Conservation (phyloP, 1,140 invertebrate species). For the Drosophila kanapiae region DNA sequence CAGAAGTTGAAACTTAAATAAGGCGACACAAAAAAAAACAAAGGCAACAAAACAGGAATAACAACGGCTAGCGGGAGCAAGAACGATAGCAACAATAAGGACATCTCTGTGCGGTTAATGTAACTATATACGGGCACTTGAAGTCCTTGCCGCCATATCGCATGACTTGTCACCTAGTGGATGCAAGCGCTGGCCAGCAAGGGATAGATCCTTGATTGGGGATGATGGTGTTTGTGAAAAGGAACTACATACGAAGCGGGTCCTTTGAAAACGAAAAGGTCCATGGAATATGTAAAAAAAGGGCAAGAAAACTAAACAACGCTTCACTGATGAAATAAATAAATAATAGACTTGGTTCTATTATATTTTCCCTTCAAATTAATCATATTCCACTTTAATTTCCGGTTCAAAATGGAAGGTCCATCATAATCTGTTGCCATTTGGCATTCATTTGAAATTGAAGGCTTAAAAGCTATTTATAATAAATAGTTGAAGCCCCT, state of each 20-base stretch:
- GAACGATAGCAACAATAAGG: constrained; percentile 6
- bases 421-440: no score
- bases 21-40: constrained; percentile 29
- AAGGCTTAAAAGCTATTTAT: background rate
- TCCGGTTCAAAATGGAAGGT: no score
- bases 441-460: no score
- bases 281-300: no score
- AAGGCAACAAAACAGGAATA: background rate
- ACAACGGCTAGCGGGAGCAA: constrained; percentile 2
- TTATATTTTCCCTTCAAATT: no score
- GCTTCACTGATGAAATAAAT: no score
- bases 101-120: constrained; percentile 61
- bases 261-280: constrained; percentile 12
- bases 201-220: constrained; percentile 4
- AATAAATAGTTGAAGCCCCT: background rate
- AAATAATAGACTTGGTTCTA: no score
- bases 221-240: background rate
- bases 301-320: no score
- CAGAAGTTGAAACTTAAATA: constrained; percentile 76
- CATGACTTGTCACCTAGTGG: constrained; percentile 45
- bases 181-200: background rate
- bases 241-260: background rate
- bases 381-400: no score
- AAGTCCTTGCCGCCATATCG: constrained; percentile 45
- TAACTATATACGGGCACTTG: constrained; percentile 72